Base-by-base conservation (phyloP, 2,888 invertebrate genomes). In the Luffia ferchaultella region DNA sequence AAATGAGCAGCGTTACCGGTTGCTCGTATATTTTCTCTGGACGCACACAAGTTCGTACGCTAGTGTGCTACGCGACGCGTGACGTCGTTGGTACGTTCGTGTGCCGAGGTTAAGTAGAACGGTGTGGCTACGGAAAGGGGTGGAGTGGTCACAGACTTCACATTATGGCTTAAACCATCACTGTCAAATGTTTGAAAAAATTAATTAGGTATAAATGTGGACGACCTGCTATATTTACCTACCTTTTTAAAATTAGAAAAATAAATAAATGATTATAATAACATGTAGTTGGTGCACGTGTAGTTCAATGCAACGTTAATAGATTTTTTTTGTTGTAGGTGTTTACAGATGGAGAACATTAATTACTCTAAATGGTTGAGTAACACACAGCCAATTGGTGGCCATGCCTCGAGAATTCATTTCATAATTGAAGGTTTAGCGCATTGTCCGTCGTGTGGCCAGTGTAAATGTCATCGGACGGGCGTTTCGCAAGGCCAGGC, bases 101-200 rank as follows among this genome's bases (percentile, higher is more conserved):
- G 80, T 79, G 77, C 68, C 70, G 77, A 78, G 78, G 83, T 82
- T 82, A 83, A 83, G 83, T 82, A 80, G 83, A 82, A 83, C 83
- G 80, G 79, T 64, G 76, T 82, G 80, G 80, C 80, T 80, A 80
- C 68, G 55, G 80, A 73, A 83, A 77, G 3, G 30, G 12, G 30
- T 30, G 30, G 30, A 30, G 30, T 30, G 30, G 30, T 12, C 30
- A 3, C 30, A 30, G 30, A 7, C 30, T 30, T 12, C 5, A 30
- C 12, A 30, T 30, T 30, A 30, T 30, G 30, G 30, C 30, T 3
- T 30, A 7, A 30, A 30, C 12, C 30, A 30, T 30, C 30, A 12
- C 30, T 30, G 30, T 12, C 30, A 30, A 30, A 30, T 30, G 30
- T 30, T 30, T 30, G 30, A 7, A 30, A 30, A 30, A 3, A 30